Evolutionary conservation across 2,113 vertebrate genomes (phyloP).

Genomic region (Martes martes): DNA sequence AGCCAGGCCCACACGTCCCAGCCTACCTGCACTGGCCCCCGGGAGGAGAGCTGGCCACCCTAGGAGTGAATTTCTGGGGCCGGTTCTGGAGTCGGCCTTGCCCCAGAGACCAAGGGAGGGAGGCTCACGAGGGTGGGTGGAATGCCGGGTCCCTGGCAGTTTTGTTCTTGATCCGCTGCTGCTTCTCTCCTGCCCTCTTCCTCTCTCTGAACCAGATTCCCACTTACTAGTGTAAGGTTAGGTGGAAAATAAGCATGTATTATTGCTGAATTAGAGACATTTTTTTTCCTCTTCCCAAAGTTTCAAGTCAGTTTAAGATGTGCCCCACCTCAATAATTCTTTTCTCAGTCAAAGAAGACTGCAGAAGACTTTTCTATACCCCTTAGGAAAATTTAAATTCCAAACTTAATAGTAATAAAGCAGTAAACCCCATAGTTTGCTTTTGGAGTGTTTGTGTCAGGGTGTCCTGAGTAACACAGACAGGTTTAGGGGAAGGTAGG

Average conservation of each 20-base stretch:
- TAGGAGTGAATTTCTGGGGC: not conserved
- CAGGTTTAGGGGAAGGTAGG: not conserved
- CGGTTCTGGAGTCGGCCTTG: not conserved
- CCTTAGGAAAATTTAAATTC: constrained; percentile 58
- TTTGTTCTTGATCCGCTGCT: not conserved
- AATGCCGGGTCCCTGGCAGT: not conserved
- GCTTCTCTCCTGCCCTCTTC: not conserved
- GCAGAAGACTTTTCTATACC: not conserved
- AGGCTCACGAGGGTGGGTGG: accelerated
- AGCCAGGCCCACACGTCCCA: not conserved
- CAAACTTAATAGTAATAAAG: constrained; percentile 69
- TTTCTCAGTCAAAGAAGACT: not conserved
- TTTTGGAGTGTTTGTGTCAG: not conserved
- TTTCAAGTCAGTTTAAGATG: not conserved
- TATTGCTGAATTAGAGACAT: not conserved
- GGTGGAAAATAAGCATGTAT: not conserved
- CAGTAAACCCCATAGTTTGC: not conserved
- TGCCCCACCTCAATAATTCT: not conserved
- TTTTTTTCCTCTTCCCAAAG: not conserved
- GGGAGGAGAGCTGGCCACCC: not conserved
- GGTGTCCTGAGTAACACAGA: not conserved
- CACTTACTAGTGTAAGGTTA: not conserved
- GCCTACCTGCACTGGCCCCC: accelerated
- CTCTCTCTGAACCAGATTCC: not conserved
- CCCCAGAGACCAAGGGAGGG: not conserved